phyloP scores from a whole-genome alignment of 1,140 invertebrate species.

The Diachasmimorpha longicaudata region DNA sequence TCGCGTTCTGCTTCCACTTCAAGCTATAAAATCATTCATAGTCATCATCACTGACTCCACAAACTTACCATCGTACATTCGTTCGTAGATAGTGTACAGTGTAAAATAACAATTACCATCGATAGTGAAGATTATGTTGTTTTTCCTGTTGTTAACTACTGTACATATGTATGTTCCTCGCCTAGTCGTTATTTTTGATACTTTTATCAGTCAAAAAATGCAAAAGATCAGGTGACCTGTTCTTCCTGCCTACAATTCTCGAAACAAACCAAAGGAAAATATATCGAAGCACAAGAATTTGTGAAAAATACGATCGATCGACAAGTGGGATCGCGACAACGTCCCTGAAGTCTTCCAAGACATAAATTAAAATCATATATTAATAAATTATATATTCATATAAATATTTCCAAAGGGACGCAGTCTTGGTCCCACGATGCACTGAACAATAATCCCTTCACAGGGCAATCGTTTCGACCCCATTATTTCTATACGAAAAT shows the following conservation, averaged over 20 bases:
- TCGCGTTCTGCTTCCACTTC: not conserved
- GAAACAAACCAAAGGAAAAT: not conserved
- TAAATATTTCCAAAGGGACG: conserved; percentile 4
- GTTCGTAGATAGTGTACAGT: not conserved
- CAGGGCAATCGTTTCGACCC: not conserved
- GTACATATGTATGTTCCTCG: not conserved
- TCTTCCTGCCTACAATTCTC: not conserved
- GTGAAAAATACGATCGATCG: not conserved
- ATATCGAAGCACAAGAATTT: not conserved
- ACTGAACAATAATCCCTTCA: not conserved
- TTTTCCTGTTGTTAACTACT: not conserved
- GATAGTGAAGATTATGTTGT: not conserved
- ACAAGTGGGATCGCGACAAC: not conserved
- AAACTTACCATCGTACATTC: not conserved
- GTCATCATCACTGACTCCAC: conserved; percentile 5
- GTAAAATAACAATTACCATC: not conserved
- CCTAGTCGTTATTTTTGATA: not conserved
- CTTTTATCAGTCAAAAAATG: not conserved
- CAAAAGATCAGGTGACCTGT: not conserved
- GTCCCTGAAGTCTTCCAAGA: not conserved
- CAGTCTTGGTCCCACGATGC: not conserved
- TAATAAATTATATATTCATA: conserved; percentile 8
- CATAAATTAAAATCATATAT: conserved; percentile 1
- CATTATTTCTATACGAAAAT: not conserved
- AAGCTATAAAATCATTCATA: conserved; percentile 11